Percentiles rank a stretch among this genome's conserved stretches.
Conservation (phyloP, 2,113 vertebrate genomes). For the Propithecus coquereli region DNA sequence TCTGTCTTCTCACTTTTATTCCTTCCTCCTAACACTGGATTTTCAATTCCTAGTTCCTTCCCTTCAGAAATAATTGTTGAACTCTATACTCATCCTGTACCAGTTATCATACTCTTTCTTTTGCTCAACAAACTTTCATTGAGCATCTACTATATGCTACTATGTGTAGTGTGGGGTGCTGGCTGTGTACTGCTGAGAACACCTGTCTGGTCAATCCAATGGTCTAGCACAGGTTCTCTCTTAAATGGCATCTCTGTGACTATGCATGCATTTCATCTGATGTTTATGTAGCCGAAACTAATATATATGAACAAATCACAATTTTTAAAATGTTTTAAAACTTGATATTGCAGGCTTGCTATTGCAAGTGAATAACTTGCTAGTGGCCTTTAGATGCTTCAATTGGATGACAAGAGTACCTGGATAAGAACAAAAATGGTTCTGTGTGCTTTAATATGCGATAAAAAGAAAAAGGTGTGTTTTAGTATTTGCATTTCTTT, state of each 20-base stretch:
- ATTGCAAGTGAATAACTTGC: neutral
- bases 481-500: neutral
- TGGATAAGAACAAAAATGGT: neutral
- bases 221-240: neutral
- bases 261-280: neutral
- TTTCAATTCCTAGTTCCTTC: neutral
- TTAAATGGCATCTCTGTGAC: neutral
- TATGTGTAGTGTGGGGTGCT: neutral
- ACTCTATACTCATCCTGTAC: neutral
- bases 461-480: neutral
- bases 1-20: neutral
- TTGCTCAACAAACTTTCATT: neutral
- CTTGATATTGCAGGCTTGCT: neutral
- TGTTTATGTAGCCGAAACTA: neutral
- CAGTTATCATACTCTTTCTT: neutral
- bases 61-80: neutral
- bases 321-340: neutral
- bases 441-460: neutral
- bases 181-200: fast-evolving
- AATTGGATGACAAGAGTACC: neutral
- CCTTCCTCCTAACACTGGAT: neutral
- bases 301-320: neutral
- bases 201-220: neutral
- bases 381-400: neutral
- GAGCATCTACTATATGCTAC: neutral